Evolutionary conservation across 2,888 invertebrate species (phyloP), one percentile per base, ranked within the genome.

Genomic region (Dynastes hyllus): DNA sequence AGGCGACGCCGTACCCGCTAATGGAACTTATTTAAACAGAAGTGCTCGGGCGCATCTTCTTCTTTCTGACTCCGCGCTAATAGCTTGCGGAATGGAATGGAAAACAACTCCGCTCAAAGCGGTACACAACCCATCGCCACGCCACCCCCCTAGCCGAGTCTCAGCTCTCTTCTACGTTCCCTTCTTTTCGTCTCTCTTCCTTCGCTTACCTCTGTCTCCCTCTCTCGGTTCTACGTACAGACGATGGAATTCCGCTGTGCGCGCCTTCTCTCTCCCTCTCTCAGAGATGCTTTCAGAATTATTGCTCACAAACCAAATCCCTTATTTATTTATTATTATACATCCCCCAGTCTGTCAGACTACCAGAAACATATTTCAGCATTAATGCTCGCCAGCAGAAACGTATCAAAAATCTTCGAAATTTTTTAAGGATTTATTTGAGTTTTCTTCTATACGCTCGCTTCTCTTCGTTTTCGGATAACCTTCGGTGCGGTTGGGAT

Each of bases 11-110:
- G 82, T 81, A 82, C 81, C 81, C 85, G 85, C 87, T 88, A 88
- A 88, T 88, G 87, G 88, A 87, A 87, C 86, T 87, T 87, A 86
- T 87, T 87, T 88, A 88, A 87, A 87, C 87, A 87, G 86, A 83
- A 84, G 84, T 82, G 85, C 86, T 83, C 84, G 84, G 81, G 82
- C 85, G 85, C 86, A 86, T 87, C 86, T 85, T 86, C 83, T 83
- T 83, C 85, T 85, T 86, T 85, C 84, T 85, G 86, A 84, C 86
- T 86, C 83, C 86, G 85, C 85, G 85, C 86, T 87, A 87, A 88
- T 87, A 87, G 87, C 87, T 85, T 83, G 83, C 82, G 85, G 86
- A 86, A 86, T 85, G 86, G 84, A 86, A 86, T 85, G 86, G 86
- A 87, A 87, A 87, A 87, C 86, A 86, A 86, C 84, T 79, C 76